Evolutionary conservation across 2,797 vertebrate genomes (phyloP), one percentile per base, ranked within the genome.

Genomic region (Syndactyla subalaris): DNA sequence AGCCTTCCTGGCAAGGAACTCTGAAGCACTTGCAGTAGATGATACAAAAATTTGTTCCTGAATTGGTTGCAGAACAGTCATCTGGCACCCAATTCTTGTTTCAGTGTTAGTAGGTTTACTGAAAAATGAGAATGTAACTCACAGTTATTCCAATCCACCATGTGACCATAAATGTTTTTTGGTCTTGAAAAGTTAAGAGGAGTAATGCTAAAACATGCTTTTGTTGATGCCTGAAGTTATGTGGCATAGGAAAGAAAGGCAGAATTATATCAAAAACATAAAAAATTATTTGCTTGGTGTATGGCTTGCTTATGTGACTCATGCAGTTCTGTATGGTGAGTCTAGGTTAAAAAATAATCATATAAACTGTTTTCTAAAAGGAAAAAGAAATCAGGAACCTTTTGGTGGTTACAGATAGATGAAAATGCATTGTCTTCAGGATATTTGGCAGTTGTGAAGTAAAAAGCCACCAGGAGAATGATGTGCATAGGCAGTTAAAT

Each of bases 211-310:
- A 88, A 95, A 78, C 8, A 36, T 45, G 78, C 96, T 88, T 88
- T 96, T 95, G 74, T 95, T 91, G 82, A 88, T 97, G 89, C 86
- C 82, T 84, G 73, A 94, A 97, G 95, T 96, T 92, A 91, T 94
- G 46, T 27, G 85, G 76, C n/a, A 1, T 49, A 67, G 90, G 62
- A 95, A 94, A 23, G 36, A 57, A 92, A 89, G 70, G 26, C 88
- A 87, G 52, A 83, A 95, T 92, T 85, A 46, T 34, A 92, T 54
- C 32, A 93, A 88, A 95, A 89, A 9, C 41, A 90, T 77, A 65
- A 19, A 48, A 49, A 94, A 81, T 80, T 57, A 66, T 97, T 97
- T 97, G 22, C 93, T 96, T 97, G 66, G 12, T 96, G 96, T 96
- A 93, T 85, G 70, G 41, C 48, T 73, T 88, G 73, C 61, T 93